Evolutionary conservation across 2,888 invertebrate species (phyloP).

Genomic region (Polyommatus icarus): DNA sequence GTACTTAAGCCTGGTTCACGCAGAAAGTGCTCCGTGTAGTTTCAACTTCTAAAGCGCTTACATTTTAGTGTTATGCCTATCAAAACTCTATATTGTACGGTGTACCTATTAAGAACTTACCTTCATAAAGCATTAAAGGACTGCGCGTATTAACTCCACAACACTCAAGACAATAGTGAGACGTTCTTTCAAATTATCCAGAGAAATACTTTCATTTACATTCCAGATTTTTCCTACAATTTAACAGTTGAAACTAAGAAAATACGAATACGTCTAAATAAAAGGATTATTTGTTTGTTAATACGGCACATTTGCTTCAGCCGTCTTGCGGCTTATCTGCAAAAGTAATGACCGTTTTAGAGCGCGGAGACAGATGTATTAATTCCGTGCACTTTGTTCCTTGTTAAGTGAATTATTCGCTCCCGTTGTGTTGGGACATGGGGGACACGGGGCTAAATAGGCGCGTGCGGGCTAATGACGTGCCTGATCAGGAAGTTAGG

Average conservation of each 20-base stretch:
- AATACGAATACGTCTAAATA: slow-evolving; percentile 22
- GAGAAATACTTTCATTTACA: neutral
- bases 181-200: neutral
- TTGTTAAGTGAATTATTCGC: slow-evolving; percentile 31
- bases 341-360: slow-evolving; percentile 29
- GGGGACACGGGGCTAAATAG: neutral
- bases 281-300: slow-evolving; percentile 27
- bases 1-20: slow-evolving; percentile 14
- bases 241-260: neutral
- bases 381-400: slow-evolving; percentile 23
- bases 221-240: neutral
- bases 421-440: slow-evolving; percentile 1
- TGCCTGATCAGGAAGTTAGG: slow-evolving; percentile 40
- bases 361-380: slow-evolving; percentile 26
- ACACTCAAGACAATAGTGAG: neutral
- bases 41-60: slow-evolving; percentile 19
- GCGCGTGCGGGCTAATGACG: slow-evolving; percentile 43
- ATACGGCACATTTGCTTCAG: slow-evolving; percentile 20
- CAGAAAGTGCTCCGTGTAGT: slow-evolving; percentile 27
- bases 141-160: neutral
- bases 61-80: slow-evolving; percentile 21
- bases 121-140: neutral
- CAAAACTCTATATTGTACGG: neutral
- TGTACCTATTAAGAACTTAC: neutral
- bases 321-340: slow-evolving; percentile 28